Percentiles rank a stretch among this genome's conserved stretches.
These are phyloP conservation scores for Berghia stephanieae DNA, from an alignment of 1,140 invertebrate genomes.

Conservation along the genomic window DNA sequence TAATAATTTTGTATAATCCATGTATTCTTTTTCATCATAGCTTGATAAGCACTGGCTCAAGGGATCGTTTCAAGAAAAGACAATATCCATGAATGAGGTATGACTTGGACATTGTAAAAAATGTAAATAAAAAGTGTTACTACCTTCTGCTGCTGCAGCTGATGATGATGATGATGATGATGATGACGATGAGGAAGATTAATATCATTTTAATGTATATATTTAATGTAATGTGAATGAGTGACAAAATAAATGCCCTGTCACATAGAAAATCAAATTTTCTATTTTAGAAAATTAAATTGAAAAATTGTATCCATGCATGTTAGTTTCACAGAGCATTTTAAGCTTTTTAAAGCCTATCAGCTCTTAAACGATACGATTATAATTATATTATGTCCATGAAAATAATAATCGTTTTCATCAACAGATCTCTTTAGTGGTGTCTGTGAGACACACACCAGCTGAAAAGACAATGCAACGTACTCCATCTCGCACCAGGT, in stretches of 20 bases:
- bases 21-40: constrained; percentile 64
- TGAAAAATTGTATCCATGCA: too few relatives aligned
- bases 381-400: too few relatives aligned
- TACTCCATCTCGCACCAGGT: constrained; percentile 44
- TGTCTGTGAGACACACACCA: constrained; percentile 51
- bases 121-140: neutral
- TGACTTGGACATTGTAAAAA: neutral
- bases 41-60: constrained; percentile 76
- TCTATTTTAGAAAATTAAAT: too few relatives aligned
- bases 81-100: constrained; percentile 69
- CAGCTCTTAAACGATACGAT: too few relatives aligned
- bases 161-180: neutral
- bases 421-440: constrained; percentile 45
- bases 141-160: neutral
- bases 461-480: constrained; percentile 49
- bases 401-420: too few relatives aligned
- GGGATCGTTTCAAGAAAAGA: constrained; percentile 70
- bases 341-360: too few relatives aligned
- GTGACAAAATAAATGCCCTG: too few relatives aligned
- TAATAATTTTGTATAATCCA: constrained; percentile 8
- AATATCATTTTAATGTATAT: too few relatives aligned
- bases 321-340: too few relatives aligned
- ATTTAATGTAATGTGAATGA: too few relatives aligned
- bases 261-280: too few relatives aligned
- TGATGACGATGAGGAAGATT: too few relatives aligned